A percentile compares a stretch with the other conserved stretches of the same genome.
Evolutionary conservation across 2,888 invertebrate species (phyloP).

Genomic region (Metallyticus violacea): DNA sequence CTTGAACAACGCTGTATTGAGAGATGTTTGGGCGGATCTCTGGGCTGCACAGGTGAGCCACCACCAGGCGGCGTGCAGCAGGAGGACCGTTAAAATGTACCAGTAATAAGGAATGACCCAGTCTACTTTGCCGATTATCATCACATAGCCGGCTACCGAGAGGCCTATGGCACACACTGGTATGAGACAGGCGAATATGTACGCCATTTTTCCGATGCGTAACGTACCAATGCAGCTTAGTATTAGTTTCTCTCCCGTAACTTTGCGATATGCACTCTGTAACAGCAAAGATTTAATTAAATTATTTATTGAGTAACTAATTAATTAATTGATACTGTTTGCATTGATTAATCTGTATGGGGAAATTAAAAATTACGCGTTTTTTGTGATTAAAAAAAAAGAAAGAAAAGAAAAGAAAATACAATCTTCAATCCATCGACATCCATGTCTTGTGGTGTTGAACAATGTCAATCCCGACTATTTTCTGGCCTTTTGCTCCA

Average conservation of each 20-base stretch:
- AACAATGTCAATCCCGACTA: too few relatives aligned
- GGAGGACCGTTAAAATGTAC: not conserved
- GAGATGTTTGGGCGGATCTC: not conserved
- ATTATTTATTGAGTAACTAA: too few relatives aligned
- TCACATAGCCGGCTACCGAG: not conserved
- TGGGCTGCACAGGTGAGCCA: not conserved
- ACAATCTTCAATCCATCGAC: too few relatives aligned
- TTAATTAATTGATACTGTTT: too few relatives aligned
- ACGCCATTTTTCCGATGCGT: not conserved
- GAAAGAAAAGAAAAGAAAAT: too few relatives aligned
- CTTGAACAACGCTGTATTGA: not conserved
- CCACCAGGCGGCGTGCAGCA: not conserved
- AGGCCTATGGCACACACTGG: not conserved
- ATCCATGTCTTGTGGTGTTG: too few relatives aligned
- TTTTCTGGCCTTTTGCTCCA: too few relatives aligned
- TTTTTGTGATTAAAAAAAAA: too few relatives aligned
- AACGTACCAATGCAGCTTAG: not conserved
- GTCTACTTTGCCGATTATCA: not conserved
- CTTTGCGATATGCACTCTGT: not conserved
- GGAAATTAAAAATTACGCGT: too few relatives aligned
- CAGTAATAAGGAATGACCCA: not conserved
- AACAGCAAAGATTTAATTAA: not conserved
- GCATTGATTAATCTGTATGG: too few relatives aligned
- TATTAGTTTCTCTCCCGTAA: not conserved
- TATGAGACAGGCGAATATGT: not conserved